Evolutionary conservation across 2,113 vertebrate genomes (phyloP).

Genomic region (Lutjanus erythropterus): DNA sequence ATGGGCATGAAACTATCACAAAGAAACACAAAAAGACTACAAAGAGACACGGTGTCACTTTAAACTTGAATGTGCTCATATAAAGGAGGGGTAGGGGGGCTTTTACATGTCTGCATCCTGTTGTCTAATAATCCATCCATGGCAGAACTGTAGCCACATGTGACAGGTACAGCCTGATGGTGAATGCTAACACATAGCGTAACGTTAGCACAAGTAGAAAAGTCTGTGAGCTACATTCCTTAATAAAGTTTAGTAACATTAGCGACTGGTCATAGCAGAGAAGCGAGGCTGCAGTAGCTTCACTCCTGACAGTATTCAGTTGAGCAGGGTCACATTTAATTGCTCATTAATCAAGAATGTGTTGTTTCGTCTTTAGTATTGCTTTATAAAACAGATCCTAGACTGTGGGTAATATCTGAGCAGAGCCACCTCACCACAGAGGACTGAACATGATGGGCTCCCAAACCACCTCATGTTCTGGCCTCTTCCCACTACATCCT

Average conservation of each 20-base stretch:
- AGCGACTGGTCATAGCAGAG: background rate
- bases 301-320: background rate
- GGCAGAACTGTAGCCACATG: background rate
- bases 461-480: constrained; percentile 53
- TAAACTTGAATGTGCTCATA: too few species aligned
- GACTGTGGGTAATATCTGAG: constrained; percentile 28
- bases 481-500: constrained; percentile 20
- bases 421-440: constrained; percentile 34
- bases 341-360: background rate
- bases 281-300: background rate
- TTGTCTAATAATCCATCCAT: too few species aligned
- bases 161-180: accelerated
- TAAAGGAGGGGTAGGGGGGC: too few species aligned
- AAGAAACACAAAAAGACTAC: too few species aligned
- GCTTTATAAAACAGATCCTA: constrained; percentile 5
- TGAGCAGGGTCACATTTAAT: background rate
- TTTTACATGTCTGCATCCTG: too few species aligned
- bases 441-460: constrained; percentile 36
- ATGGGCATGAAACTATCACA: too few species aligned
- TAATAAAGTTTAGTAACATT: background rate
- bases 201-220: background rate
- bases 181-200: background rate
- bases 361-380: background rate
- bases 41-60: too few species aligned
- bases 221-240: background rate